Conservation (phyloP, 2,888 invertebrate genomes). For the Hemicrepidius hirtus region DNA sequence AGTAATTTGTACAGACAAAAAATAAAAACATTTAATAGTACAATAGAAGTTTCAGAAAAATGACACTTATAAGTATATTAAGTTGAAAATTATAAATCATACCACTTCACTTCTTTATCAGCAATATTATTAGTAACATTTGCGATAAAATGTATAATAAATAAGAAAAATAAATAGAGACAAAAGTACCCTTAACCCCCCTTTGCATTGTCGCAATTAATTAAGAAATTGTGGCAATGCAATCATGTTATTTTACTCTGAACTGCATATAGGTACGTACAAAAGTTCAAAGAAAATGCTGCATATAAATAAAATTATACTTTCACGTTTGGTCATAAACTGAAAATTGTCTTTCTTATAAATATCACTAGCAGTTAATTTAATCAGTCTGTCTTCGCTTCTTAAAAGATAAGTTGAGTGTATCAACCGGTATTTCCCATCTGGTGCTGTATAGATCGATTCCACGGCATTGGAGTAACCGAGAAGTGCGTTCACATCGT, state of each 20-base stretch:
- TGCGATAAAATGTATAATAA: constrained; percentile 14
- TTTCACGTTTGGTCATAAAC: no score
- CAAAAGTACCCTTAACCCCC: constrained; percentile 44
- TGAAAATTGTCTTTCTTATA: constrained; percentile 2
- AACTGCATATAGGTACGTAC: constrained; percentile 25
- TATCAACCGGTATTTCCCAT: constrained; percentile 77
- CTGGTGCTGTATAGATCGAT: constrained; percentile 70
- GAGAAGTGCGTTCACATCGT: constrained; percentile 81
- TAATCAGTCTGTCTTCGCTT: constrained; percentile 44
- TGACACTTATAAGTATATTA: no score
- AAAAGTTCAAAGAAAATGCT: constrained; percentile 43
- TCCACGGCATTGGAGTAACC: constrained; percentile 77
- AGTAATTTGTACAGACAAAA: no score
- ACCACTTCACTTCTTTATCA: no score
- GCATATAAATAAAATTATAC: background rate
- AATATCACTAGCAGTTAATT: constrained; percentile 46
- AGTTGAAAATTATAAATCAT: no score
- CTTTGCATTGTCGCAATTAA: constrained; percentile 42
- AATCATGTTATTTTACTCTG: constrained; percentile 28
- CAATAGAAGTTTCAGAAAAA: background rate
- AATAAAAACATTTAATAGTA: background rate
- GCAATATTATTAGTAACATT: background rate
- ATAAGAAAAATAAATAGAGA: constrained; percentile 32
- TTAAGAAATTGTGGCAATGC: constrained; percentile 30
- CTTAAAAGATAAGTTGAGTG: constrained; percentile 72